These are phyloP conservation scores for Acipenser ruthenus DNA, from an alignment of 2,797 vertebrate genomes.

Conservation along the genomic window DNA sequence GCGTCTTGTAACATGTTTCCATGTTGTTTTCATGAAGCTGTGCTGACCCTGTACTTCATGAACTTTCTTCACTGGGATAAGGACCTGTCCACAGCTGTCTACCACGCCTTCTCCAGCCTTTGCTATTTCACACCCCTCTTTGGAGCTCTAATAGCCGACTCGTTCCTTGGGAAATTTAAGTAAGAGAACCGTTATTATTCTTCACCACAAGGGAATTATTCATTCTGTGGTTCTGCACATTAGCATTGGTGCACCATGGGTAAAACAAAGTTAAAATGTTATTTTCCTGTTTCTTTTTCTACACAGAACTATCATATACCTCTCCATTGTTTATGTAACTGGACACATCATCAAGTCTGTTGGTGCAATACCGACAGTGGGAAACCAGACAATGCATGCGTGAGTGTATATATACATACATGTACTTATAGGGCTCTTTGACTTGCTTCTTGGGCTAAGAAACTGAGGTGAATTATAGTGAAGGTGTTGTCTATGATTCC, in stretches of 20 bases:
- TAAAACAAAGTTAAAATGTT: no score
- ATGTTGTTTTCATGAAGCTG: slow-evolving; percentile 52
- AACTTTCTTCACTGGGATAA: slow-evolving; percentile 84
- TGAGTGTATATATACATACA: slow-evolving; percentile 50
- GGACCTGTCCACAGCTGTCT: slow-evolving; percentile 81
- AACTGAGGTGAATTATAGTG: no score
- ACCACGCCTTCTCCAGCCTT: slow-evolving; percentile 86
- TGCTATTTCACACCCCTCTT: slow-evolving; percentile 93
- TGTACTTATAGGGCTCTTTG: no score
- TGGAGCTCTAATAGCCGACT: slow-evolving; percentile 87
- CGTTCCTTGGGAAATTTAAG: slow-evolving; percentile 93
- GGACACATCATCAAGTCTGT: slow-evolving; percentile 90
- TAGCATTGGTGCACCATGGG: not conserved
- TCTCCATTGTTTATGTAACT: slow-evolving; percentile 85
- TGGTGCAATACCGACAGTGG: slow-evolving; percentile 80
- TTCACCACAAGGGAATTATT: not conserved
- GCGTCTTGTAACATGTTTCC: not conserved
- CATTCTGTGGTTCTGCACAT: not conserved
- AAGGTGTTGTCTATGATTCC: no score
- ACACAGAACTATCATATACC: slow-evolving; percentile 89
- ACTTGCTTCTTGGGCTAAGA: no score
- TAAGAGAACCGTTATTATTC: slow-evolving; percentile 44
- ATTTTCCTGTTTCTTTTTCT: no score
- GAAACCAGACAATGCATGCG: slow-evolving; percentile 69
- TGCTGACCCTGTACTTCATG: slow-evolving; percentile 88